Evolutionary conservation across 2,888 invertebrate species (phyloP), one percentile per base, ranked within the genome.

Genomic region (Plagiodera versicolora): DNA sequence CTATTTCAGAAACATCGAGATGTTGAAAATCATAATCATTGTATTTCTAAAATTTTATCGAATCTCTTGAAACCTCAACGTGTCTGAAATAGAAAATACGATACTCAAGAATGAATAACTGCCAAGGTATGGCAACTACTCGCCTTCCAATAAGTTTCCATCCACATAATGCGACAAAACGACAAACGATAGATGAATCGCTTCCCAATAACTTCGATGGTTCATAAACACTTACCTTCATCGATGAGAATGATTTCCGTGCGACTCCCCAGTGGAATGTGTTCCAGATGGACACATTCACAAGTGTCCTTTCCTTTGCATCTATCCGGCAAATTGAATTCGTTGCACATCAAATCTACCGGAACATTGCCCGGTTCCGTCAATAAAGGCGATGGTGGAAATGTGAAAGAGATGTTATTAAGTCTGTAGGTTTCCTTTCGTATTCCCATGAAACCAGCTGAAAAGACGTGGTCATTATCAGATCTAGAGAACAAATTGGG

Each of bases 161-260:
- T n/a, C n/a, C n/a, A n/a, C n/a, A n/a, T n/a, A n/a, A n/a, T n/a
- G n/a, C n/a, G n/a, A n/a, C n/a, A n/a, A n/a, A n/a, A n/a, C n/a
- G n/a, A n/a, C n/a, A n/a, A n/a, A n/a, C n/a, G n/a, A n/a, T n/a
- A n/a, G n/a, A n/a, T n/a, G n/a, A n/a, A n/a, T n/a, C n/a, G n/a
- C n/a, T n/a, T n/a, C n/a, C n/a, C n/a, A n/a, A n/a, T n/a, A n/a
- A 53, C 10, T 14, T 19, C n/a, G n/a, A 28, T 56, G 24, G 28
- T 30, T 16, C 6, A 48, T 20, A n/a, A 28, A 10, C 45, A 28
- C 46, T 58, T 80, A 88, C 92, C 91, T 85, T 89, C 87, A 79
- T 92, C 90, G 53, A 90, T 84, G 71, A 92, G 83, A 30, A 92
- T 79, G 10, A 92, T 78, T 76, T 92, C 92, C 1, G 91, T 89